Conservation (phyloP, 2,797 vertebrate genomes). For the Sphenodon punctatus region DNA sequence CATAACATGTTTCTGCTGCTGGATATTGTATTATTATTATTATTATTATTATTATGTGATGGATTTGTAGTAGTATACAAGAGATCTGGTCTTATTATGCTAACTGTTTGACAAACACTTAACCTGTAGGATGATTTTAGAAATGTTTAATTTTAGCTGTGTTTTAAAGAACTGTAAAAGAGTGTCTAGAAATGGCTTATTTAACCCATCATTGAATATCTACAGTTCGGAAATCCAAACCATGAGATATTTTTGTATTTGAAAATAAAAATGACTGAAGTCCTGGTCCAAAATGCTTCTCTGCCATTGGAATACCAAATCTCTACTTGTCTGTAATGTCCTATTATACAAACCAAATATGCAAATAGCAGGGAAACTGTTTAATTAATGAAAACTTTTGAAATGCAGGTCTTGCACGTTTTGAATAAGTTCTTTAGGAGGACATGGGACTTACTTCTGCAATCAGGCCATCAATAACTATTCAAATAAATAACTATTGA, state of each 20-base stretch:
- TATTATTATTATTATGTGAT: neutral
- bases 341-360: accelerated
- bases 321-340: neutral
- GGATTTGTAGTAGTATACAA: neutral
- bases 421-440: too few relatives aligned
- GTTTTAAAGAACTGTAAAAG: neutral
- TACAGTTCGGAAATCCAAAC: neutral
- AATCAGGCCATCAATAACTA: too few relatives aligned
- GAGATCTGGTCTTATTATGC: neutral
- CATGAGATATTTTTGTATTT: neutral
- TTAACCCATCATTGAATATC: neutral
- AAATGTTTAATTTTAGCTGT: neutral
- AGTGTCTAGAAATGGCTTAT: neutral
- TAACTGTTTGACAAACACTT: accelerated
- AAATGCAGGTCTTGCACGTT: too few relatives aligned
- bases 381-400: too few relatives aligned
- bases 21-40: neutral
- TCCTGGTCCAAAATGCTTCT: neutral
- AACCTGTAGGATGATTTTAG: neutral
- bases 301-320: neutral
- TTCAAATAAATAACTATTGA: too few relatives aligned
- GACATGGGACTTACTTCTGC: too few relatives aligned
- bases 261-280: neutral
- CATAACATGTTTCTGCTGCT: neutral
- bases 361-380: too few relatives aligned